Conservation (phyloP, 2,888 invertebrate species). For the Andrena flavipes region DNA sequence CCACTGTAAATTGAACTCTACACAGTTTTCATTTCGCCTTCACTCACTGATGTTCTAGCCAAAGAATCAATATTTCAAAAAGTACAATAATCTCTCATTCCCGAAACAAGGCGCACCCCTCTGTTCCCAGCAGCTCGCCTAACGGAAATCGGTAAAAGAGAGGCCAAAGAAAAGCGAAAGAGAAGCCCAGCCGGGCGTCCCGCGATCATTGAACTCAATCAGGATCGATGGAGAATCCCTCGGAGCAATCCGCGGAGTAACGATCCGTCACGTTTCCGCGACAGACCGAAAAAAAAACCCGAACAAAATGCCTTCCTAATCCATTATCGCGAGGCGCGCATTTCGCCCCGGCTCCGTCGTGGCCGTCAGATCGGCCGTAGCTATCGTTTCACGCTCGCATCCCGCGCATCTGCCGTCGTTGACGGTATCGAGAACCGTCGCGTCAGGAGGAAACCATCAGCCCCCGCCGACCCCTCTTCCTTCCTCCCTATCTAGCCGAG, state of each 20-base stretch:
- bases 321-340: conserved; percentile 25
- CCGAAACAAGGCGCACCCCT: background rate
- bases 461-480: background rate
- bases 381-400: conserved; percentile 25
- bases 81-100: conserved; percentile 4
- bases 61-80: background rate
- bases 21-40: too few relatives aligned
- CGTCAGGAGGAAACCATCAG: conserved; percentile 31
- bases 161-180: conserved; percentile 9
- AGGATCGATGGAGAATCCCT: conserved; percentile 28
- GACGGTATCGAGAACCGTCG: conserved; percentile 45
- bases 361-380: conserved; percentile 11
- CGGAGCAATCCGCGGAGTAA: conserved; percentile 12
- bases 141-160: background rate
- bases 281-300: conserved; percentile 14
- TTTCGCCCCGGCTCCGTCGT: background rate
- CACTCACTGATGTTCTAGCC: background rate
- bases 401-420: conserved; percentile 5
- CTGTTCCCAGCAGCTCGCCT: background rate
- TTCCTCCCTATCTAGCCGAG: conserved; percentile 45
- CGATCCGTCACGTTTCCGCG: conserved; percentile 16
- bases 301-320: conserved; percentile 52
- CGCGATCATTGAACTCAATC: conserved; percentile 37
- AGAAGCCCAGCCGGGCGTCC: conserved; percentile 2
- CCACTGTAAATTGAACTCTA: too few relatives aligned